Evolutionary conservation across 2,113 vertebrate species (phyloP).

Genomic region (Anguilla japonica): DNA sequence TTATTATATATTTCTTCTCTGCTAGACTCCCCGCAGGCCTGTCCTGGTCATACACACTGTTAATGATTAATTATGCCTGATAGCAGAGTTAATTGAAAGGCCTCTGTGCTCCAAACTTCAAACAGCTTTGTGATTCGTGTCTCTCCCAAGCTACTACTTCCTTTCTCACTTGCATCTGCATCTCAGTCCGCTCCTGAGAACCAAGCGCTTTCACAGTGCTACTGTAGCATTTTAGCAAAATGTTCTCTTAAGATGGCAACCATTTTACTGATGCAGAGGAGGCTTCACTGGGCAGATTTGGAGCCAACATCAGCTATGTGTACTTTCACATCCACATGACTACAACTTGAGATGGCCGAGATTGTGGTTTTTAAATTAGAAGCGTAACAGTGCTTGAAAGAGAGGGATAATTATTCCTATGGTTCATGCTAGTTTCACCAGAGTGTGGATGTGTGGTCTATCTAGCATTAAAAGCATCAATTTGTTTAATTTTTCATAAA

Average conservation of each 20-base stretch:
- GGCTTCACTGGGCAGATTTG: not conserved
- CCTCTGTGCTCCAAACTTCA: constrained; percentile 8
- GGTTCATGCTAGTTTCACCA: not conserved
- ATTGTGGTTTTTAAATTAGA: too few relatives aligned
- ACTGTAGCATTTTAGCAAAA: not conserved
- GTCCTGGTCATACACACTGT: constrained; percentile 5
- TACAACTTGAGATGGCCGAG: not conserved
- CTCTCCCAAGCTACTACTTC: not conserved
- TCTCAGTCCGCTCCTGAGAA: not conserved
- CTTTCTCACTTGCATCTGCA: not conserved
- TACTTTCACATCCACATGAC: constrained; percentile 25
- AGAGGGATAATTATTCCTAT: not conserved
- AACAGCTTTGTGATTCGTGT: not conserved
- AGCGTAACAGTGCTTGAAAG: not conserved
- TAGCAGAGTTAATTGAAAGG: constrained; percentile 17
- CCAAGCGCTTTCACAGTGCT: not conserved
- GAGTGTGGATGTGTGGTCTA: not conserved
- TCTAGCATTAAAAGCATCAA: not conserved
- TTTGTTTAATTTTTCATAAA: not conserved
- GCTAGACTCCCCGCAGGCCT: constrained; percentile 6
- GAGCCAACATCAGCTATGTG: constrained; percentile 44
- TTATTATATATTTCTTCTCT: not conserved
- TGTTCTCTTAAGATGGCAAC: not conserved
- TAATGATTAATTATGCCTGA: constrained; percentile 34
- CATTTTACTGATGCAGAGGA: not conserved